phyloP scores from a whole-genome alignment of 2,888 invertebrate genomes.

The Pedicia rivosa region DNA sequence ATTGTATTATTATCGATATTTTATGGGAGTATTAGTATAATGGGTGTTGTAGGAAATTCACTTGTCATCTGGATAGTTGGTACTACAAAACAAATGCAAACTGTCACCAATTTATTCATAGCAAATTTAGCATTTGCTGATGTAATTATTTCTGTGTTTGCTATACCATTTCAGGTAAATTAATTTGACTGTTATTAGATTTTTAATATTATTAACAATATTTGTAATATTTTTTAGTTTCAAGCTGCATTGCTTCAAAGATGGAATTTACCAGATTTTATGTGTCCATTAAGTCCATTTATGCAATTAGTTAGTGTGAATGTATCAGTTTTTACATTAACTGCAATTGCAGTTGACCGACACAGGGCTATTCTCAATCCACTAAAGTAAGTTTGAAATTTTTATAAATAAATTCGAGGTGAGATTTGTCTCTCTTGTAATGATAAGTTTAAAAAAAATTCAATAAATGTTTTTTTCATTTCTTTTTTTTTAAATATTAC shows the following conservation, averaged over 20 bases:
- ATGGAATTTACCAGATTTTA: slow-evolving; percentile 72
- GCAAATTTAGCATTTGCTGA: slow-evolving; percentile 75
- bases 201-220: background rate
- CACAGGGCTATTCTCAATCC: slow-evolving; percentile 64
- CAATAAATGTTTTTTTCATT: background rate
- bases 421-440: too few relatives aligned
- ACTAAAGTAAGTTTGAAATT: slow-evolving; percentile 40
- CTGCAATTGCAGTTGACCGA: slow-evolving; percentile 73
- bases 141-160: slow-evolving; percentile 70
- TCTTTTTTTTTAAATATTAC: too few relatives aligned
- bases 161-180: slow-evolving; percentile 60
- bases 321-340: slow-evolving; percentile 77
- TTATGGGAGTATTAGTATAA: slow-evolving; percentile 66
- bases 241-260: slow-evolving; percentile 75
- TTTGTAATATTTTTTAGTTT: slow-evolving; percentile 37
- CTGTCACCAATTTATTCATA: slow-evolving; percentile 73
- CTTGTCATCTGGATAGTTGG: slow-evolving; percentile 76
- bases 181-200: background rate
- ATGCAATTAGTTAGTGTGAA: slow-evolving; percentile 73
- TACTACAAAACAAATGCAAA: slow-evolving; percentile 62
- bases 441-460: too few relatives aligned
- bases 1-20: slow-evolving; percentile 58
- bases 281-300: slow-evolving; percentile 81
- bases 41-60: slow-evolving; percentile 67
- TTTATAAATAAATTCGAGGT: too few relatives aligned